phyloP scores from a whole-genome alignment of 2,888 invertebrate species.

The Homarus gammarus region DNA sequence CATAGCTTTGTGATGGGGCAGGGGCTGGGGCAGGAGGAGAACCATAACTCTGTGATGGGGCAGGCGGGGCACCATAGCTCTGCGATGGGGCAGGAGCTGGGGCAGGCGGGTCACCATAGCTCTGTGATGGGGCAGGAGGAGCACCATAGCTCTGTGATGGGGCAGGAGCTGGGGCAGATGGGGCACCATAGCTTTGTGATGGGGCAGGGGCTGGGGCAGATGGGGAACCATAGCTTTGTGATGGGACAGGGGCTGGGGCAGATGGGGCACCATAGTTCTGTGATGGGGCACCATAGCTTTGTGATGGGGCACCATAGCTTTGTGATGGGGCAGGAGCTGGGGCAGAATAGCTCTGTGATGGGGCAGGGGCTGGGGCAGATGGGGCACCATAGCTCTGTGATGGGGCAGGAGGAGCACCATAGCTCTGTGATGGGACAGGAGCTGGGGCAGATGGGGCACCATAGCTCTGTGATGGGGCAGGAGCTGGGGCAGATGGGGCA shows the following conservation, averaged over 20 bases:
- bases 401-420: constrained; percentile 21
- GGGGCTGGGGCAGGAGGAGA: neutral
- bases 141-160: neutral
- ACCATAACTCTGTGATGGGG: neutral
- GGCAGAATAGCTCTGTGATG: neutral
- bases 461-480: neutral
- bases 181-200: neutral
- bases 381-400: neutral
- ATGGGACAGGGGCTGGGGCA: neutral
- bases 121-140: neutral
- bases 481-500: neutral
- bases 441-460: constrained; percentile 23
- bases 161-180: neutral
- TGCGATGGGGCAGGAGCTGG: constrained; percentile 18
- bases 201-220: neutral
- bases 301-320: constrained; percentile 3
- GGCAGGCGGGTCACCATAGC: neutral
- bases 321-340: neutral
- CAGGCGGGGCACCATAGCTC: neutral
- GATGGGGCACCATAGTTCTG: neutral
- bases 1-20: neutral
- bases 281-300: neutral
- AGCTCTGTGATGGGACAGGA: constrained; percentile 33
- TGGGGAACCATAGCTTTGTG: neutral
- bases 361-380: constrained; percentile 8